Conservation (phyloP, 2,888 invertebrate genomes). For the Druceiella hillmani region DNA sequence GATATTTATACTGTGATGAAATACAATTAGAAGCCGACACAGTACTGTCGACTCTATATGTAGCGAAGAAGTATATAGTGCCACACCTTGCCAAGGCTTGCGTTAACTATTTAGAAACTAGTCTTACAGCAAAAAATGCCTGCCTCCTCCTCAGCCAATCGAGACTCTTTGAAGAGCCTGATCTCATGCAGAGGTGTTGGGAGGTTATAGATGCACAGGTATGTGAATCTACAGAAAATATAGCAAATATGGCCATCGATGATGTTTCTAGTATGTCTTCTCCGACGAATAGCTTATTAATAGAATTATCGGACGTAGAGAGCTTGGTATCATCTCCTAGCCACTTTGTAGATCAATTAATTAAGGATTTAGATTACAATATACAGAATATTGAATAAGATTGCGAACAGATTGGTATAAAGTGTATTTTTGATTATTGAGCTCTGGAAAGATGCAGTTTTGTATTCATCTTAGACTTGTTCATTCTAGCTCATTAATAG, state of each 20-base stretch:
- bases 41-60: conserved; percentile 89
- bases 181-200: conserved; percentile 95
- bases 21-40: conserved; percentile 93
- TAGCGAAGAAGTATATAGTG: conserved; percentile 95
- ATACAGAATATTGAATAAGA: no score
- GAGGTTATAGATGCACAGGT: conserved; percentile 97
- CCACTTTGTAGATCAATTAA: conserved; percentile 12
- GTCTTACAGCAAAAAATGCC: conserved; percentile 93
- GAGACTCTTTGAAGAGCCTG: conserved; percentile 92
- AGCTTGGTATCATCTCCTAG: no score
- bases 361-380: no score
- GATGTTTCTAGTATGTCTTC: no score
- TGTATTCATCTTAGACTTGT: no score
- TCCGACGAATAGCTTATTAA: conserved; percentile 41
- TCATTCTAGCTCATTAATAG: no score
- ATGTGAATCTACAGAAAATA: conserved; percentile 53
- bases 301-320: conserved; percentile 43
- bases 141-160: conserved; percentile 94
- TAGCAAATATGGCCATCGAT: conserved; percentile 38
- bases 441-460: no score
- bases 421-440: no score
- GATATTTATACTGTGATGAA: conserved; percentile 96
- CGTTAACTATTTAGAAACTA: conserved; percentile 92
- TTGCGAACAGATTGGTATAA: no score
- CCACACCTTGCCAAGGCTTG: conserved; percentile 91